These are phyloP conservation scores for Trematomus bernacchii DNA, from an alignment of 2,797 vertebrate species.

Conservation along the genomic window DNA sequence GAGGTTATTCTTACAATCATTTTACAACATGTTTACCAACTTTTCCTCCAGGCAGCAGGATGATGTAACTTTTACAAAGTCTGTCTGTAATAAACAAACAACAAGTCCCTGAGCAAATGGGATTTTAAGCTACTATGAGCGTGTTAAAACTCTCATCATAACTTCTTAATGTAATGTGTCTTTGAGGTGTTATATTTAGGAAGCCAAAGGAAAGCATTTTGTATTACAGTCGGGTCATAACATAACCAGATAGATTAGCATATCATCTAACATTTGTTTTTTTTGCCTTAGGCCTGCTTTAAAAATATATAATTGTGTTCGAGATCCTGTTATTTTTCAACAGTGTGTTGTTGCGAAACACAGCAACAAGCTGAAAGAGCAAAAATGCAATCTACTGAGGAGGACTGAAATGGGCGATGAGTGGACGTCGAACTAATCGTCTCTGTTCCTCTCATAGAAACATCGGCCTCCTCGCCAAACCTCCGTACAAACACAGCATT, in stretches of 20 bases:
- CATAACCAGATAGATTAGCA: constrained; percentile 1
- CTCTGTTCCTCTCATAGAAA: constrained; percentile 47
- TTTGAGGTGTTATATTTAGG: constrained; percentile 2
- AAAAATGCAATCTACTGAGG: constrained; percentile 64
- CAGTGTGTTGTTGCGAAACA: constrained; percentile 54
- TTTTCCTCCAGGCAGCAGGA: background rate
- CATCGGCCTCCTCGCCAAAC: constrained; percentile 44
- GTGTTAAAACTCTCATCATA: background rate
- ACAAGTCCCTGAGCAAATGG: background rate
- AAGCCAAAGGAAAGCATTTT: background rate
- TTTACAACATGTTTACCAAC: background rate
- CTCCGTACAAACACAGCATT: constrained; percentile 52
- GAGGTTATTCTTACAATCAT: background rate
- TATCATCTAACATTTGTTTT: background rate
- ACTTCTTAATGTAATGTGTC: constrained; percentile 6
- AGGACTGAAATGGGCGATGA: constrained; percentile 56
- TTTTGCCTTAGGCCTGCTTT: background rate
- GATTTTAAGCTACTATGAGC: constrained; percentile 1
- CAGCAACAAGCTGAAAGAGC: constrained; percentile 65
- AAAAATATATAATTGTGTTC: background rate
- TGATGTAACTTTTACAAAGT: constrained; percentile 1
- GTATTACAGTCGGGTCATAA: too few relatives aligned
- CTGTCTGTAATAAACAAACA: background rate
- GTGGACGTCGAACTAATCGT: constrained; percentile 61
- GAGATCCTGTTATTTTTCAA: constrained; percentile 24